Conservation (phyloP, 2,113 vertebrate species). For the Aix galericulata region DNA sequence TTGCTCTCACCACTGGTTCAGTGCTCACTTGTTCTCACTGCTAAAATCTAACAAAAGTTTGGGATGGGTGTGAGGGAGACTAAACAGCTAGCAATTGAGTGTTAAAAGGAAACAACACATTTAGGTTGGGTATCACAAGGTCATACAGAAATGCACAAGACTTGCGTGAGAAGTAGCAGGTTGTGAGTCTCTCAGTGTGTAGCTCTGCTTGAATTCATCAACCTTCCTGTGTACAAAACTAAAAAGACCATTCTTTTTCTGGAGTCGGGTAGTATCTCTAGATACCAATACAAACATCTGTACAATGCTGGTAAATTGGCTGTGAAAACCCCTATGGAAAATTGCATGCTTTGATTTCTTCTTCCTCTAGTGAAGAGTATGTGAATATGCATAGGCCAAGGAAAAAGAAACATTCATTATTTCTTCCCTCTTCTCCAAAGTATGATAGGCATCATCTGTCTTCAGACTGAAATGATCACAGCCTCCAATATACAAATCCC, state of each 20-base stretch:
- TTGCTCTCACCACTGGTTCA: background rate
- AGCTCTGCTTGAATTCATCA: background rate
- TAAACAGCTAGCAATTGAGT: constrained; percentile 11
- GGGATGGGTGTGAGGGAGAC: background rate
- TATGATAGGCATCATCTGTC: background rate
- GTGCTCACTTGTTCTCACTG: background rate
- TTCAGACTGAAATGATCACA: background rate
- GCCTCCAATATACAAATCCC: background rate
- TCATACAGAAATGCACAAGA: background rate
- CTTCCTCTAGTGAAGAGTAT: background rate
- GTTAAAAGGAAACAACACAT: background rate
- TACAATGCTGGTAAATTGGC: background rate
- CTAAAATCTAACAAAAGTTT: background rate
- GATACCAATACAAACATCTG: background rate
- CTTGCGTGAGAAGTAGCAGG: background rate
- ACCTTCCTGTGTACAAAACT: background rate
- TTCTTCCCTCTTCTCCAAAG: background rate
- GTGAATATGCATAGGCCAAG: background rate
- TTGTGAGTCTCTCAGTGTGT: background rate
- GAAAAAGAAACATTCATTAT: background rate
- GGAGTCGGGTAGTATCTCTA: background rate
- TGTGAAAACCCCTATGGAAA: background rate
- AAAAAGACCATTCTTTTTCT: background rate
- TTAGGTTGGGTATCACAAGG: background rate
- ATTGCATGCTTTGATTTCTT: background rate